Base-by-base conservation (phyloP, 1,140 invertebrate species). In the Philaenus spumarius region DNA sequence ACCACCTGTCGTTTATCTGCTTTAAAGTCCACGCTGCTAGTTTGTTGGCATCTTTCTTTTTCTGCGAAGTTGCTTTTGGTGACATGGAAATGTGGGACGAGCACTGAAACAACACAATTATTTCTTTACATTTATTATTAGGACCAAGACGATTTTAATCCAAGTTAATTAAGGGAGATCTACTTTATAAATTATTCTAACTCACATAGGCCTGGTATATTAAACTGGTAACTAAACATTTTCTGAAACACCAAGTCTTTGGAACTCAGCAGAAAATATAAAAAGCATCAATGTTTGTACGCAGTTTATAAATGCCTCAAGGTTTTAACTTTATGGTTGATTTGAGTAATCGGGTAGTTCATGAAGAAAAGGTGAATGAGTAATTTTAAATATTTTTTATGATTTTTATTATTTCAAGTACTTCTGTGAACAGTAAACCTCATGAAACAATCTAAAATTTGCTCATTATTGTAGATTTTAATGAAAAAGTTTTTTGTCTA, bases 31-130 rank as follows among this genome's bases (percentile, higher is more conserved):
- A 95, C 40, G 83, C 78, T 39, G 82, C 83, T 64, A 92, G 73
- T 68, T 87, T 89, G 59, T 79, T 77, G 40, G 85, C 85, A 66
- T 93, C 90, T 69, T 92, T 92, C 66, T 91, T 92, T 71, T 91
- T 94, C 37, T 75, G 74, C 22, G 81, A 77, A 61, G 80, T 77
- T 66, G 79, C 81, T 72, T 86, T 90, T 65, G 82, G 79, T 51
- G 82, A 84, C 48, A 73, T 74, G 22, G 84, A 79, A 61, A 93
- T 77, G 69, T 85, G 85, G 64, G 83, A 85, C 40, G 83, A 78
- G 17, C 82, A 77, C 89, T 93, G 65, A 23, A 79, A 75, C 62
- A 65, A 55, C 66, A 52, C 34, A 59, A 22, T n/a, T 47, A 15
- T 43, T 43, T 15, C 20, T 19, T 20, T 3, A 24, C 2, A 48